Conservation (phyloP, 2,888 invertebrate species). For the Catotricha subobsoleta region DNA sequence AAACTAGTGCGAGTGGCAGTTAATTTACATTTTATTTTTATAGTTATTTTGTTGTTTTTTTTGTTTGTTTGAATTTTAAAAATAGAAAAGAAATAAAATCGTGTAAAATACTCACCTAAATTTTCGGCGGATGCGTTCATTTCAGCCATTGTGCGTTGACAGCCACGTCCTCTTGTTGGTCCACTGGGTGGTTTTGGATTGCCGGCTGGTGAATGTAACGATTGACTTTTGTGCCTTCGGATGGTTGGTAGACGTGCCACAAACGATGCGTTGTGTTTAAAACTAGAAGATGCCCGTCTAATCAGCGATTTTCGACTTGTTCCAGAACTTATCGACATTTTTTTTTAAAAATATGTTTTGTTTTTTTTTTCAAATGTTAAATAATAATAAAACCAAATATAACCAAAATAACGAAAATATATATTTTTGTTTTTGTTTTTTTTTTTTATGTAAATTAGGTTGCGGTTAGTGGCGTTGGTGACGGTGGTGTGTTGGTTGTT, state of each 20-base stretch:
- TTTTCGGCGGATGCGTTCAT: constrained; percentile 59
- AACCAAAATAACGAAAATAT: no score
- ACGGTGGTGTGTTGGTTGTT: no score
- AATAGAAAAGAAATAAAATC: no score
- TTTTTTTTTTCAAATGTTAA: constrained; percentile 6
- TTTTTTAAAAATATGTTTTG: constrained; percentile 9
- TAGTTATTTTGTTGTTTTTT: no score
- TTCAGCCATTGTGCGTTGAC: constrained; percentile 45
- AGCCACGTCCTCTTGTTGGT: constrained; percentile 28
- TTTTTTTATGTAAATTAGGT: not conserved
- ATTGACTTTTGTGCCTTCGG: constrained; percentile 61
- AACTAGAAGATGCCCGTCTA: constrained; percentile 63
- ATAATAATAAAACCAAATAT: not conserved
- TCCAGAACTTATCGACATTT: constrained; percentile 15
- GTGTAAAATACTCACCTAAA: constrained; percentile 41
- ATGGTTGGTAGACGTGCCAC: constrained; percentile 80
- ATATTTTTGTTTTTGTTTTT: no score
- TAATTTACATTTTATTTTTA: no score
- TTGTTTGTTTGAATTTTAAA: not conserved
- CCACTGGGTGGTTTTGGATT: constrained; percentile 22
- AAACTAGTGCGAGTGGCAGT: no score
- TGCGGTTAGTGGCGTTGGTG: no score
- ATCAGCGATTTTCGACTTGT: constrained; percentile 21
- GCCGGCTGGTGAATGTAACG: constrained; percentile 50
- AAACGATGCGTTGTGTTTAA: constrained; percentile 87